Evolutionary conservation across 2,888 invertebrate species (phyloP).

Genomic region (Drosophila parthenogenetica): DNA sequence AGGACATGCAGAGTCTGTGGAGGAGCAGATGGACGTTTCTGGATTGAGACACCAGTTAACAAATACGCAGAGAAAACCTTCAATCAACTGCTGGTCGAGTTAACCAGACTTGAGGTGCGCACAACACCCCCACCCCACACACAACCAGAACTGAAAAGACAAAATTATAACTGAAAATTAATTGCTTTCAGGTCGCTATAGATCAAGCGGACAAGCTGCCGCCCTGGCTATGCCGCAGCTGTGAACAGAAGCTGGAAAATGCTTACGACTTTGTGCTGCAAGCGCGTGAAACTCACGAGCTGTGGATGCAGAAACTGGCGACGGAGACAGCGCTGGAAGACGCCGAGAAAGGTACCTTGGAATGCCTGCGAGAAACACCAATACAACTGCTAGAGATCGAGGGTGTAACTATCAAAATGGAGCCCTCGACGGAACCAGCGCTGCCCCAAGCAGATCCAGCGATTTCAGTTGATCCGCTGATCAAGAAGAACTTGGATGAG

Average conservation of each 20-base stretch:
- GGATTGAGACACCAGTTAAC: constrained; percentile 59
- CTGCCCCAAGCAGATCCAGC: constrained; percentile 1
- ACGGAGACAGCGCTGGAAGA: constrained; percentile 8
- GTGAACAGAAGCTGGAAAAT: constrained; percentile 52
- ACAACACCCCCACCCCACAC: background rate
- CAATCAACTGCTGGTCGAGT: constrained; percentile 55
- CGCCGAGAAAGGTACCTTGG: constrained; percentile 25
- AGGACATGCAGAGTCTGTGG: constrained; percentile 61
- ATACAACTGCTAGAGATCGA: constrained; percentile 65
- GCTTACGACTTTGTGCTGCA: constrained; percentile 62
- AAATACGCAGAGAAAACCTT: constrained; percentile 65
- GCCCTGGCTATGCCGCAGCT: constrained; percentile 58
- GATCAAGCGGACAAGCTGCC: constrained; percentile 52
- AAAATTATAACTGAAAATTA: constrained; percentile 24
- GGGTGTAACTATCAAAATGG: constrained; percentile 61
- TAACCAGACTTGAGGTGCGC: constrained; percentile 58
- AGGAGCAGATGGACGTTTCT: constrained; percentile 52
- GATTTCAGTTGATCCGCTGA: constrained; percentile 44
- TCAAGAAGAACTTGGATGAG: constrained; percentile 41
- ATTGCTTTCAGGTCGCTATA: constrained; percentile 36
- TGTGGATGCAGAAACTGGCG: constrained; percentile 43
- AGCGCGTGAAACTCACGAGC: constrained; percentile 53
- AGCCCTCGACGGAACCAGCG: constrained; percentile 38
- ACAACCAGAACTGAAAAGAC: background rate
- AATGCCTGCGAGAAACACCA: constrained; percentile 60